Evolutionary conservation across 1,140 invertebrate species (phyloP).

Genomic region (Adoxophyes honmai): DNA sequence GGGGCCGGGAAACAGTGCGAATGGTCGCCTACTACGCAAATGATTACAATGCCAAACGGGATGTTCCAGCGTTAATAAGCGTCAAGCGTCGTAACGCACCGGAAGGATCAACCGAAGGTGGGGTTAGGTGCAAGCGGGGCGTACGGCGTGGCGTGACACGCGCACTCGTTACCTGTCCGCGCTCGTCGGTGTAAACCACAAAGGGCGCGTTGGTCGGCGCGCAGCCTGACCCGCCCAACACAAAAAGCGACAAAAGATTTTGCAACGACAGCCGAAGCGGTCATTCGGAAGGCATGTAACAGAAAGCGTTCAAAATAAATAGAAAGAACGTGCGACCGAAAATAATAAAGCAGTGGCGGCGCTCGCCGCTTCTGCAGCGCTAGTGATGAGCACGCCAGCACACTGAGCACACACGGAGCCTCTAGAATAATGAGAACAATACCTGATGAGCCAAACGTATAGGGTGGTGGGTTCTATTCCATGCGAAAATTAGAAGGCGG

Average conservation of each 20-base stretch:
- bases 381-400: slow-evolving; percentile 64
- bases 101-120: not conserved
- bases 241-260: slow-evolving; percentile 71
- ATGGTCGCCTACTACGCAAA: too few species aligned
- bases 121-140: slow-evolving; percentile 23
- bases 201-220: slow-evolving; percentile 91
- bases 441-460: slow-evolving; percentile 75
- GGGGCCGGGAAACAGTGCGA: too few species aligned
- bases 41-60: too few species aligned
- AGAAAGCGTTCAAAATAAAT: slow-evolving; percentile 76
- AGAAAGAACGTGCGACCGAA: slow-evolving; percentile 65
- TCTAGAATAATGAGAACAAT: slow-evolving; percentile 74
- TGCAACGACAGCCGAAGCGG: slow-evolving; percentile 72
- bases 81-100: slow-evolving; percentile 17
- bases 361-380: slow-evolving; percentile 43
- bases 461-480: slow-evolving; percentile 73
- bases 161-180: slow-evolving; percentile 90
- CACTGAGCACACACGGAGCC: slow-evolving; percentile 68
- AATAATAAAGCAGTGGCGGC: slow-evolving; percentile 47
- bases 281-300: slow-evolving; percentile 78
- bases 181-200: slow-evolving; percentile 96
- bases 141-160: slow-evolving; percentile 27
- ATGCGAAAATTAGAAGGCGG: slow-evolving; percentile 75
- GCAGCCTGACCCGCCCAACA: slow-evolving; percentile 67
- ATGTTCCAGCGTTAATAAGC: slow-evolving; percentile 16